A percentile compares a stretch with the other conserved stretches of the same genome.
Conservation (phyloP, 2,888 invertebrate genomes). For the Phortica magna region DNA sequence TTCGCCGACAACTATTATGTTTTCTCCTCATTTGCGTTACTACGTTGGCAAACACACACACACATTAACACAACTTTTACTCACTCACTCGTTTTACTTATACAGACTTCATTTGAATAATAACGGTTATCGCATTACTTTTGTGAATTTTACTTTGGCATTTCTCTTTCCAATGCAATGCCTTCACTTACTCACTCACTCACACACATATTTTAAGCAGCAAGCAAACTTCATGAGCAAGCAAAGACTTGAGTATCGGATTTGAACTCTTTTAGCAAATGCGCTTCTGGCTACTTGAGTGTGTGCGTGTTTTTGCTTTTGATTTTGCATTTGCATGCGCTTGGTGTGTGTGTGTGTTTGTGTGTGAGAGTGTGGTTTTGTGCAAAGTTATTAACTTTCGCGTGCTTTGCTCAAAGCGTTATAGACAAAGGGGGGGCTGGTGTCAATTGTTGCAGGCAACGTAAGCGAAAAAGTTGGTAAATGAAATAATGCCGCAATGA, state of each 20-base stretch:
- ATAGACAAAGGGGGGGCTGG: too few species aligned
- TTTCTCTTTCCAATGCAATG: neutral
- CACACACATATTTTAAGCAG: neutral
- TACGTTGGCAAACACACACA: neutral
- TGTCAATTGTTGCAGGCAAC: neutral
- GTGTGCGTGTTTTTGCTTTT: too few species aligned
- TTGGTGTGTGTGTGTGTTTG: constrained; percentile 8
- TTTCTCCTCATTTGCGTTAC: neutral
- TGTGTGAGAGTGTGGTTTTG: neutral
- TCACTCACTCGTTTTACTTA: neutral
- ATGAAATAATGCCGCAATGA: neutral
- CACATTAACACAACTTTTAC: neutral
- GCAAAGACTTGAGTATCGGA: neutral
- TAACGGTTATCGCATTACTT: constrained; percentile 18
- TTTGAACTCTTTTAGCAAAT: too few species aligned
- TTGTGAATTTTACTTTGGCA: neutral
- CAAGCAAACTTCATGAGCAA: neutral
- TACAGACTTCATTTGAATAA: neutral
- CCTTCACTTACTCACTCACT: neutral
- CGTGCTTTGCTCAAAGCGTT: too few species aligned
- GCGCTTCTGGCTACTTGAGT: too few species aligned
- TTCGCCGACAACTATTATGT: neutral
- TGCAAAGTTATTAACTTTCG: too few species aligned
- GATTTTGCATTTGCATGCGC: neutral
- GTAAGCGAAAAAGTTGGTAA: neutral